Conservation (phyloP, 2,113 vertebrate genomes). For the Heliornis fulica region DNA sequence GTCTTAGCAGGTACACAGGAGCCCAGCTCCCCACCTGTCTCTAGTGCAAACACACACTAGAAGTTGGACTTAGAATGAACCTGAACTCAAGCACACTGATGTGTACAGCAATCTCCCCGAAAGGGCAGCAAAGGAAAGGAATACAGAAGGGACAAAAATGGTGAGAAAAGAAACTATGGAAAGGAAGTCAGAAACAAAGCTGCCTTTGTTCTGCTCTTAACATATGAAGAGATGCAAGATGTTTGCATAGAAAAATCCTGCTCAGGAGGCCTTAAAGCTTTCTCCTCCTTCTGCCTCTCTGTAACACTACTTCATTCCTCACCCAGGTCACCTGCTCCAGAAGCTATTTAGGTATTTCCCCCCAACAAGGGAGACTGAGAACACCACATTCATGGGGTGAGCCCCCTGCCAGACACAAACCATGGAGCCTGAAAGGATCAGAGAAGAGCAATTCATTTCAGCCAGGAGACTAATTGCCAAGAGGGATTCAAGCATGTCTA, state of each 20-base stretch:
- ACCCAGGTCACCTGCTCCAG: background rate
- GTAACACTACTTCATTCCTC: background rate
- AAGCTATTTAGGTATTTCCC: background rate
- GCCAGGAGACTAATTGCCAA: background rate
- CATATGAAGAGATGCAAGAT: background rate
- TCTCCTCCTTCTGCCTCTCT: background rate
- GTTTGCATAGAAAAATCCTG: background rate
- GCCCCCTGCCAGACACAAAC: background rate
- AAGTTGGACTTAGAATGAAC: background rate
- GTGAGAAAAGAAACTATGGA: background rate
- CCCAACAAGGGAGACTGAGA: background rate
- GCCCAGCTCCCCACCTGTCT: background rate
- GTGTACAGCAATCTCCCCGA: background rate
- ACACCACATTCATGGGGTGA: background rate
- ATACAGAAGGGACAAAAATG: background rate
- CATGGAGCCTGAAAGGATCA: background rate
- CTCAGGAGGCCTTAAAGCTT: background rate
- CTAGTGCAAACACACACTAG: background rate
- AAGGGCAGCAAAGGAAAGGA: background rate
- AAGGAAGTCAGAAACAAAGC: background rate
- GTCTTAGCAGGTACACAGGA: background rate
- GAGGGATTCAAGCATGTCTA: background rate
- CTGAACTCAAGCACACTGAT: background rate
- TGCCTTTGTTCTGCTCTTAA: background rate
- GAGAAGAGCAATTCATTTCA: background rate